Evolutionary conservation across 2,888 invertebrate genomes (phyloP).

Genomic region (Hoplodrina blanda): DNA sequence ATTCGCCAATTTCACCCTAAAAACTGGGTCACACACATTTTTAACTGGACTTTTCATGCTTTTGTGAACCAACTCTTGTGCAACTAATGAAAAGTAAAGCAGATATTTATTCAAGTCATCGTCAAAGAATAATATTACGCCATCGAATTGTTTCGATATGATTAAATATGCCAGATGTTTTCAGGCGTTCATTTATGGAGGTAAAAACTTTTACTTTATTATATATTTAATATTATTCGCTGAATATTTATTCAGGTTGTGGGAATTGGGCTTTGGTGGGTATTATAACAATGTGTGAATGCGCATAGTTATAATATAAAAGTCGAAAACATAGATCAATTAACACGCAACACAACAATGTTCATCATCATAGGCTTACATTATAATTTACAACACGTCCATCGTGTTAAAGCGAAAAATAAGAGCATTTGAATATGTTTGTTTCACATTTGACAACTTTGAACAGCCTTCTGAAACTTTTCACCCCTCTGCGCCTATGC

Average conservation of each 20-base stretch:
- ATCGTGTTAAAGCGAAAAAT: slow-evolving; percentile 9
- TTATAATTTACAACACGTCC: no score
- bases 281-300: not conserved
- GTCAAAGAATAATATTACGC: no score
- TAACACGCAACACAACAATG: no score
- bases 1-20: not conserved
- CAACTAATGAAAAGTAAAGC: not conserved
- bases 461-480: slow-evolving; percentile 32
- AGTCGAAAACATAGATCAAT: no score
- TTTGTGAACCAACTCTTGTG: slow-evolving; percentile 13
- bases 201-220: not conserved
- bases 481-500: slow-evolving; percentile 10
- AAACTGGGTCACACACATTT: slow-evolving; percentile 22
- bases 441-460: slow-evolving; percentile 31
- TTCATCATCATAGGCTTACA: no score
- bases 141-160: not conserved
- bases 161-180: not conserved
- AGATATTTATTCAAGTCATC: not conserved
- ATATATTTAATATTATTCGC: not conserved
- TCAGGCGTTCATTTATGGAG: not conserved
- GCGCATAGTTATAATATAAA: not conserved
- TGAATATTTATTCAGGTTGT: not conserved
- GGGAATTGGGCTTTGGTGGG: not conserved
- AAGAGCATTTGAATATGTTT: slow-evolving; percentile 19
- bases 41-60: slow-evolving; percentile 6